A percentile compares a stretch with the other conserved stretches of the same genome.
These are phyloP conservation scores for Sphecodes monilicornis DNA, from an alignment of 2,888 invertebrate species.

Conservation along the genomic window DNA sequence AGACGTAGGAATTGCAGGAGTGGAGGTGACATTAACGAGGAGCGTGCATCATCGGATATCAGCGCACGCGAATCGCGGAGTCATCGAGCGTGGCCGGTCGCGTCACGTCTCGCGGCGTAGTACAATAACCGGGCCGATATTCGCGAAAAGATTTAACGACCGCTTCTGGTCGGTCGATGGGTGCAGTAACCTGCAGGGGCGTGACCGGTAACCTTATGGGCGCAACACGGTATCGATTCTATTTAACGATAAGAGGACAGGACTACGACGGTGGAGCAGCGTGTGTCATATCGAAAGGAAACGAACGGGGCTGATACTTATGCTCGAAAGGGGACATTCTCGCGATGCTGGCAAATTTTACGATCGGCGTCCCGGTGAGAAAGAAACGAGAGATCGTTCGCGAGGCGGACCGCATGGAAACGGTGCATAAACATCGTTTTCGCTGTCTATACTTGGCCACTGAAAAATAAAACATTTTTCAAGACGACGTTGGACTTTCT, in stretches of 20 bases:
- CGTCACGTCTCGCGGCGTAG: background rate
- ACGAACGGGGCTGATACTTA: constrained; percentile 39
- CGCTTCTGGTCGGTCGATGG: constrained; percentile 42
- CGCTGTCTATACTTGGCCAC: background rate
- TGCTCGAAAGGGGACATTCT: constrained; percentile 15
- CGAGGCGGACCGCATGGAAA: background rate
- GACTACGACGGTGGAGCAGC: constrained; percentile 14
- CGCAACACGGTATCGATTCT: constrained; percentile 65
- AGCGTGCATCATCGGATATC: constrained; percentile 39
- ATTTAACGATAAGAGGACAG: constrained; percentile 58
- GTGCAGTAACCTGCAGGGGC: constrained; percentile 65
- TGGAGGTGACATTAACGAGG: constrained; percentile 14
- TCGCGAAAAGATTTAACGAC: constrained; percentile 57
- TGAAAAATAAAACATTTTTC: background rate
- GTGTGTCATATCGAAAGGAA: constrained; percentile 50
- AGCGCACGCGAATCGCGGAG: constrained; percentile 24
- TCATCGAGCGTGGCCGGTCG: constrained; percentile 19
- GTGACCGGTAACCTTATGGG: constrained; percentile 61
- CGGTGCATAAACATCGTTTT: constrained; percentile 16
- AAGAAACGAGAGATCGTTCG: constrained; percentile 1
- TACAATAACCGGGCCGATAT: constrained; percentile 44
- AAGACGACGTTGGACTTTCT: background rate
- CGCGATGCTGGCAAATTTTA: constrained; percentile 43
- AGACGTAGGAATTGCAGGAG: background rate
- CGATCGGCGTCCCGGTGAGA: constrained; percentile 4